Base-by-base conservation (phyloP, 1,140 invertebrate genomes). In the Forficula auricularia region DNA sequence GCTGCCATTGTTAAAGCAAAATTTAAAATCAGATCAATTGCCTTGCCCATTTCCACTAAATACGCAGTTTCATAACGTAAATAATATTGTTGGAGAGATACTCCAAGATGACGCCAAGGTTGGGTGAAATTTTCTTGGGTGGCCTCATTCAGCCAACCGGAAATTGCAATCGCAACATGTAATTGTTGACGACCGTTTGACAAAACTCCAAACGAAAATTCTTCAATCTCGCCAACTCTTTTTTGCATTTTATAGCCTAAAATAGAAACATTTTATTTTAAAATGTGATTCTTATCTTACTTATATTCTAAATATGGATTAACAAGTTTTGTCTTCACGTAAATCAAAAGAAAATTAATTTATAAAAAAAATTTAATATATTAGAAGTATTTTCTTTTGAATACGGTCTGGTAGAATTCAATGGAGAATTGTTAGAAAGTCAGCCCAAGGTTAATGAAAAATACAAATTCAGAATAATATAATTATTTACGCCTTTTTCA, bases 161-260 rank as follows among this genome's bases (percentile, higher is more conserved):
- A 74, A n/a, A 79, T 59, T 4, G 70, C 73, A 43, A 80, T 72
- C 0, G 73, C 72, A 3, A 79, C 65, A 49, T 77, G 73, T 7
- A 80, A 57, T 45, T 74, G 67, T 44, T 53, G 54, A 20, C 56
- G 52, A 7, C 48, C 49, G 9, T 52, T 42, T 34, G 39, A 36
- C 15, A 80, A 48, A 16, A 66, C 63, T 41, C 72, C 67, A 54
- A 80, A 79, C 36, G 61, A 63, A 62, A 80, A 80, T 54, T 80
- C 75, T 59, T 78, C 75, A n/a, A 79, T 64, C 48, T 73, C 71
- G 15, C 77, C 77, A 38, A 79, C 71, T 46, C 77, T 54, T 54
- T 73, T 77, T 42, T 77, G 72, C 77, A 80, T 80, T 60, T 79
- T 78, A 51, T 70, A 76, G 16, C 75, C 73, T 72, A 51, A 39